Conservation (phyloP, 35 echinoderm and acorn worm species). For the Holothuria glaberrima region DNA sequence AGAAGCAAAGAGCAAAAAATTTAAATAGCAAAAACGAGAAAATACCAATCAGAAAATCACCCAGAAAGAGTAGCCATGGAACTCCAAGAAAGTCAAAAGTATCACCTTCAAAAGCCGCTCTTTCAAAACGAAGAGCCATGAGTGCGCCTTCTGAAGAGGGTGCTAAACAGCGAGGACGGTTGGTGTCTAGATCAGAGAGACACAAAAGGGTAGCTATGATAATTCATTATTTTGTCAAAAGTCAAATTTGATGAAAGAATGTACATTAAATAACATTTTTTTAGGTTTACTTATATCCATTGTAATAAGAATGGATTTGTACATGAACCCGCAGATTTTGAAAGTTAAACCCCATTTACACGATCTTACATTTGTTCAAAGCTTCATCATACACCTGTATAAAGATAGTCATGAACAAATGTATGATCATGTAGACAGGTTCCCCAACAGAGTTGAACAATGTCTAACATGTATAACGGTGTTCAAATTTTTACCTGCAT, state of each 20-base stretch:
- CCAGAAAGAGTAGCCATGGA: background rate
- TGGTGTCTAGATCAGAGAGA: background rate
- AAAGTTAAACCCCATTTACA: background rate
- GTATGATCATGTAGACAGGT: too few relatives aligned
- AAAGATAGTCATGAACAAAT: too few relatives aligned
- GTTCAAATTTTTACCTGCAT: too few relatives aligned
- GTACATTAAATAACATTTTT: background rate
- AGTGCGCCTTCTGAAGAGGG: background rate
- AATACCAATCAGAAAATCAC: background rate
- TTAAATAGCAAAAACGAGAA: too few relatives aligned
- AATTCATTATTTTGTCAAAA: too few relatives aligned
- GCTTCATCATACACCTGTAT: too few relatives aligned
- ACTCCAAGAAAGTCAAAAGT: background rate
- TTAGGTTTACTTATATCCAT: background rate
- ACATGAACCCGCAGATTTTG: background rate
- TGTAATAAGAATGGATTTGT: too few relatives aligned
- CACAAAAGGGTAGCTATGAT: constrained; percentile 19
- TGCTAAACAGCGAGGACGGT: background rate
- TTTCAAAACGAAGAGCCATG: background rate
- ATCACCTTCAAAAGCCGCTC: background rate
- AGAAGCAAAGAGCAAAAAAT: too few relatives aligned
- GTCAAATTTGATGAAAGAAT: too few relatives aligned
- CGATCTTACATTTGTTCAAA: too few relatives aligned
- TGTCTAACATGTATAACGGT: too few relatives aligned
- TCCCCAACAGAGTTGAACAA: too few relatives aligned